Evolutionary conservation across 2,797 vertebrate genomes (phyloP).

Genomic region (Gymnodraco acuticeps): DNA sequence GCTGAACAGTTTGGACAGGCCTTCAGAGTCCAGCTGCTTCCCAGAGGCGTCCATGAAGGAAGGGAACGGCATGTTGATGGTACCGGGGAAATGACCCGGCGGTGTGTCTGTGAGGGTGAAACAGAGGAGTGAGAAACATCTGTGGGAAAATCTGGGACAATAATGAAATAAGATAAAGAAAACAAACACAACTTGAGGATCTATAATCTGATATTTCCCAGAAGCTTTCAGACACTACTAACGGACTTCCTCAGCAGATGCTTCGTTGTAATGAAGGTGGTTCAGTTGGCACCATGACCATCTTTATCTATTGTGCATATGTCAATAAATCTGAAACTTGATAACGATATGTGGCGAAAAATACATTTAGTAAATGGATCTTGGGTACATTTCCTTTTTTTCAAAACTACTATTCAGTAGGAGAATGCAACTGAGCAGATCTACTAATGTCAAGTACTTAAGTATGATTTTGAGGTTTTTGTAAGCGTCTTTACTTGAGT

Average conservation of each 20-base stretch:
- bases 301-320: too few relatives aligned
- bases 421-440: too few relatives aligned
- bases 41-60: slow-evolving; percentile 88
- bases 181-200: not conserved
- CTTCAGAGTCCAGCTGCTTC: slow-evolving; percentile 84
- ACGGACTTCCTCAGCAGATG: not conserved
- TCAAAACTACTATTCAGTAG: too few relatives aligned
- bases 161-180: not conserved
- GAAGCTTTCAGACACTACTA: not conserved
- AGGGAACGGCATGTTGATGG: slow-evolving; percentile 92
- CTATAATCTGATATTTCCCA: not conserved
- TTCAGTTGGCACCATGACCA: not conserved
- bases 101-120: slow-evolving; percentile 79
- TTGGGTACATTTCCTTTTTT: too few relatives aligned
- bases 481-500: too few relatives aligned
- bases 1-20: slow-evolving; percentile 86
- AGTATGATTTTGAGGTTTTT: too few relatives aligned
- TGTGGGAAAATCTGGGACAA: too few relatives aligned
- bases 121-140: not conserved
- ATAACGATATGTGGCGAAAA: too few relatives aligned
- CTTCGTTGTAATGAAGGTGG: not conserved
- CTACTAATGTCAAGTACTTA: too few relatives aligned
- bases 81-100: slow-evolving; percentile 90
- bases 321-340: too few relatives aligned
- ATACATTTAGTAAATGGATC: too few relatives aligned